Conservation (phyloP, 2,888 invertebrate species). For the Chironomus tentans region DNA sequence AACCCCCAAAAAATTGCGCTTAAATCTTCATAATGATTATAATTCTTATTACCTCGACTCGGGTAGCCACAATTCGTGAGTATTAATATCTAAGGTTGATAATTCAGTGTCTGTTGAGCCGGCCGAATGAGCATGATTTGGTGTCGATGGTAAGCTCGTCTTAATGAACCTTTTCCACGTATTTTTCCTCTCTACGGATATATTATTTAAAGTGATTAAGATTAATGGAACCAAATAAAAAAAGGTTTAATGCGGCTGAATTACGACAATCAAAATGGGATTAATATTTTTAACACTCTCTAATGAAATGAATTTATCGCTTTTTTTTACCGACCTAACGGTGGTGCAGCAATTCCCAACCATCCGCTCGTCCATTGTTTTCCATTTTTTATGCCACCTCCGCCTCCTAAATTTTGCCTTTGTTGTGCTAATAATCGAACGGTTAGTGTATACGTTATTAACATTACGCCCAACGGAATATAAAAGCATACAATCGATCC, state of each 20-base stretch:
- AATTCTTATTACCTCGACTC: conserved; percentile 47
- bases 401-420: conserved; percentile 56
- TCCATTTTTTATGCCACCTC: not conserved
- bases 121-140: conserved; percentile 59
- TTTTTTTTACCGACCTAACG: conserved; percentile 42
- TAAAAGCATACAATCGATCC: conserved; percentile 94
- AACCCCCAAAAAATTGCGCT: too few species aligned
- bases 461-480: conserved; percentile 90
- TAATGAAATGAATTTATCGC: not conserved
- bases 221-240: not conserved
- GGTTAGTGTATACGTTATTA: conserved; percentile 88
- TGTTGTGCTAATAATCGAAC: conserved; percentile 78
- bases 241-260: not conserved
- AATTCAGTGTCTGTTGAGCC: conserved; percentile 77
- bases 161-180: conserved; percentile 68
- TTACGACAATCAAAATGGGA: not conserved
- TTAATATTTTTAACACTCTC: not conserved
- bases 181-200: conserved; percentile 55
- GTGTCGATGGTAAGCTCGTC: conserved; percentile 43
- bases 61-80: conserved; percentile 74
- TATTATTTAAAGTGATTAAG: not conserved
- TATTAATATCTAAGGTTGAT: conserved; percentile 59
- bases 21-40: not conserved
- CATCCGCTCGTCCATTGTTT: conserved; percentile 52
- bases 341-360: conserved; percentile 52